Evolutionary conservation across 2,797 vertebrate genomes (phyloP).

Genomic region (Antennarius maculatus): DNA sequence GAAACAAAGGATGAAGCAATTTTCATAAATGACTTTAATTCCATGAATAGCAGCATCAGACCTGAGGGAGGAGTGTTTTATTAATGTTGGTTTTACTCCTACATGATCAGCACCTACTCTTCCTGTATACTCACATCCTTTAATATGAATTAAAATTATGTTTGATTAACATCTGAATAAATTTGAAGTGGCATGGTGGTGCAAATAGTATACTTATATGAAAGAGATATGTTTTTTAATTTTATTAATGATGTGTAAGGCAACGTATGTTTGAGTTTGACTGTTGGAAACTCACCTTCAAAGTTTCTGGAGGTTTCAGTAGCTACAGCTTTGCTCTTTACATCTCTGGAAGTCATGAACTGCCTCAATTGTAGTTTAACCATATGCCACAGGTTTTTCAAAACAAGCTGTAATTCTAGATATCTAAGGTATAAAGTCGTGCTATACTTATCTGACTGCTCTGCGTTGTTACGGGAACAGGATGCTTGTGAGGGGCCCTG

Average conservation of each 20-base stretch:
- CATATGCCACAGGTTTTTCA: constrained; percentile 69
- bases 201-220: too few species aligned
- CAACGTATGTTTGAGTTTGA: constrained; percentile 65
- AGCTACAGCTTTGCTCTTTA: constrained; percentile 49
- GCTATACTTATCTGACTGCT: constrained; percentile 57
- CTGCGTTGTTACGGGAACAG: constrained; percentile 50
- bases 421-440: constrained; percentile 33
- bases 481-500: constrained; percentile 64
- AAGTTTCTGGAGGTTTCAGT: constrained; percentile 61
- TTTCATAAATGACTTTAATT: constrained; percentile 23
- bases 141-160: too few species aligned
- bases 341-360: constrained; percentile 68
- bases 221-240: neutral
- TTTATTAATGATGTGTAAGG: constrained; percentile 20
- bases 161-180: too few species aligned
- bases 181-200: too few species aligned
- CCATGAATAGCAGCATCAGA: constrained; percentile 8
- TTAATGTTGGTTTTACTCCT: constrained; percentile 18
- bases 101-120: neutral
- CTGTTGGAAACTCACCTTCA: constrained; percentile 61
- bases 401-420: constrained; percentile 79
- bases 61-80: neutral
- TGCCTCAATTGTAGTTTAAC: constrained; percentile 68
- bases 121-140: neutral
- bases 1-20: constrained; percentile 18